phyloP scores from a whole-genome alignment of 1,140 invertebrate genomes.

The Macrotrachela quadricornifera region DNA sequence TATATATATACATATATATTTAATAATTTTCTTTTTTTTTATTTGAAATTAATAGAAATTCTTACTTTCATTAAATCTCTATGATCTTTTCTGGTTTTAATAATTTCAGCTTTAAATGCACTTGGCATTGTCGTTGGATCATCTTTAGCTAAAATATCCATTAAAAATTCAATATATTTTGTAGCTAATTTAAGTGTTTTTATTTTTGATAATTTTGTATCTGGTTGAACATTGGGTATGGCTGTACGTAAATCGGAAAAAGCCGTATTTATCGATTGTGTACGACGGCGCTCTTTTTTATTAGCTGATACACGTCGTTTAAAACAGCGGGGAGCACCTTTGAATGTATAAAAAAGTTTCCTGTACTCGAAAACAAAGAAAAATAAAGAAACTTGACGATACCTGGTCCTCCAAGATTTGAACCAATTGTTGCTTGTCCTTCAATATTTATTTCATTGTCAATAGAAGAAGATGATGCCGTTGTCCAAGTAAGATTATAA shows the following conservation, averaged over 20 bases:
- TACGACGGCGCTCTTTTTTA: conserved; percentile 68
- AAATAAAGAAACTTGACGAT: too few relatives aligned
- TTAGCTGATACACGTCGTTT: conserved; percentile 38
- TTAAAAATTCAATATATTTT: conserved; percentile 34
- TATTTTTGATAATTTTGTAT: conserved; percentile 58
- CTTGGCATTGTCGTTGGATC: conserved; percentile 26
- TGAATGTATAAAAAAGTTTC: too few relatives aligned
- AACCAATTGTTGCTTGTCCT: too few relatives aligned
- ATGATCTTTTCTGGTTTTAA: conserved; percentile 19
- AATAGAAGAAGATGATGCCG: too few relatives aligned
- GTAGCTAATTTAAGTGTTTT: conserved; percentile 35
- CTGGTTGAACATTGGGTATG: conserved; percentile 80
- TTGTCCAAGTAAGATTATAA: too few relatives aligned
- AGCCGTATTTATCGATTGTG: conserved; percentile 79
- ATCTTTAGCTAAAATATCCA: conserved; percentile 33
- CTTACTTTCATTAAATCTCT: conserved; percentile 13
- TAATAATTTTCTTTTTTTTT: conserved; percentile 3
- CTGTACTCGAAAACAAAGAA: too few relatives aligned
- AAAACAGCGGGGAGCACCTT: too few relatives aligned
- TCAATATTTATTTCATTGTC: too few relatives aligned
- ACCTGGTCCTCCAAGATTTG: too few relatives aligned
- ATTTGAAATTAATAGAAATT: too few relatives aligned
- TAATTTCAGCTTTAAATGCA: conserved; percentile 36
- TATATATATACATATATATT: too few relatives aligned
- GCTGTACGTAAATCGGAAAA: conserved; percentile 71